These are phyloP conservation scores for Scytalopus superciliaris DNA, from an alignment of 2,113 vertebrate genomes.

Conservation along the genomic window DNA sequence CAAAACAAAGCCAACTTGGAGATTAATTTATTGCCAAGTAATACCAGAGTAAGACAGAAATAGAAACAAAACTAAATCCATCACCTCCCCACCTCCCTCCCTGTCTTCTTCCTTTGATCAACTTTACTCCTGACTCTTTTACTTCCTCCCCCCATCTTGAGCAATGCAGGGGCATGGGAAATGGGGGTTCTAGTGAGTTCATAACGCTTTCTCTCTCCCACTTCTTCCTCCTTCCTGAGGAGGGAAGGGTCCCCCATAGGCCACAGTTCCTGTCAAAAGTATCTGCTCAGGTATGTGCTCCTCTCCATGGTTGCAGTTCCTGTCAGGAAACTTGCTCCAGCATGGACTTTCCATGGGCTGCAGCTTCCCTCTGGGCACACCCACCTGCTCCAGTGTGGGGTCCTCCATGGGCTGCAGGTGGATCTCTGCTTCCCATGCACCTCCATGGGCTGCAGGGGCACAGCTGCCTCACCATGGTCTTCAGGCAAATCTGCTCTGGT, in stretches of 20 bases:
- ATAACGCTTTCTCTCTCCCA: not conserved
- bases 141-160: not conserved
- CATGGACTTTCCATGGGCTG: accelerated
- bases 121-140: not conserved
- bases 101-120: not conserved
- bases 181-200: not conserved
- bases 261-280: not conserved
- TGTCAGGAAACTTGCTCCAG: not conserved
- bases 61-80: not conserved
- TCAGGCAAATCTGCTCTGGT: not conserved
- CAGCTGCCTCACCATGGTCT: not conserved
- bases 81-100: not conserved
- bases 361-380: not conserved
- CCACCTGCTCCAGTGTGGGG: not conserved
- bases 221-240: not conserved
- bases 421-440: not conserved
- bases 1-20: not conserved
- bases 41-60: not conserved
- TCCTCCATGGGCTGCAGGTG: accelerated
- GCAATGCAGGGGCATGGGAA: accelerated
- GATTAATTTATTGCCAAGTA: not conserved
- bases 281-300: accelerated
- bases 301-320: not conserved
- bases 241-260: not conserved
- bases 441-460: not conserved